Evolutionary conservation across 2,888 invertebrate species (phyloP).

Genomic region (Pharmacophagus antenor): DNA sequence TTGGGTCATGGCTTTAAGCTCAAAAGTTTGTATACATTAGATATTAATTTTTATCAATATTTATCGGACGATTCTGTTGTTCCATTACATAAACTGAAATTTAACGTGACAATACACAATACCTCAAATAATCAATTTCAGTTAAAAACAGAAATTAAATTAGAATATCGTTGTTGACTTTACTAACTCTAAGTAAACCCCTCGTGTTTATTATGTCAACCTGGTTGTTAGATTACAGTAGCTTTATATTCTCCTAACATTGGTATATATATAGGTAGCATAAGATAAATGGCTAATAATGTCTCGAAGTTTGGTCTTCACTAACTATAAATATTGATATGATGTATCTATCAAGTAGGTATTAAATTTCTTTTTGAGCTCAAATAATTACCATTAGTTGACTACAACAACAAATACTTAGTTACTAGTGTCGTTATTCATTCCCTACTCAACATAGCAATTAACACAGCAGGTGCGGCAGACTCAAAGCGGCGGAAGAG

Average conservation of each 20-base stretch:
- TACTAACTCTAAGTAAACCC: background rate
- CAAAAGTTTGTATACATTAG: too few relatives aligned
- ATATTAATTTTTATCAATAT: too few relatives aligned
- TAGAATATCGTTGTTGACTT: background rate
- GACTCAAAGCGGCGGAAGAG: too few relatives aligned
- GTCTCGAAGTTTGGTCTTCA: background rate
- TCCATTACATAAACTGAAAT: background rate
- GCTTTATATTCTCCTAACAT: background rate
- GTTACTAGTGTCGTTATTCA: too few relatives aligned
- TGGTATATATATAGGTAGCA: too few relatives aligned
- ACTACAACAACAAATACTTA: too few relatives aligned
- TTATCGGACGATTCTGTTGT: too few relatives aligned
- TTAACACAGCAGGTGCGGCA: too few relatives aligned
- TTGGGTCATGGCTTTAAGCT: too few relatives aligned
- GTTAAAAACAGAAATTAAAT: background rate
- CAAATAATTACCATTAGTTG: background rate
- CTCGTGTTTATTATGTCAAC: background rate
- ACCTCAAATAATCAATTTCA: background rate
- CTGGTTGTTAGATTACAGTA: background rate
- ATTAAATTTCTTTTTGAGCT: background rate
- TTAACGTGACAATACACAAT: background rate
- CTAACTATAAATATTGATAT: background rate
- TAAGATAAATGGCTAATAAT: background rate
- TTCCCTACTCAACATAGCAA: too few relatives aligned
- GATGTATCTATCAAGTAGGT: background rate